Conservation (phyloP, 2,888 invertebrate genomes). For the Rugalucina vietnamica region DNA sequence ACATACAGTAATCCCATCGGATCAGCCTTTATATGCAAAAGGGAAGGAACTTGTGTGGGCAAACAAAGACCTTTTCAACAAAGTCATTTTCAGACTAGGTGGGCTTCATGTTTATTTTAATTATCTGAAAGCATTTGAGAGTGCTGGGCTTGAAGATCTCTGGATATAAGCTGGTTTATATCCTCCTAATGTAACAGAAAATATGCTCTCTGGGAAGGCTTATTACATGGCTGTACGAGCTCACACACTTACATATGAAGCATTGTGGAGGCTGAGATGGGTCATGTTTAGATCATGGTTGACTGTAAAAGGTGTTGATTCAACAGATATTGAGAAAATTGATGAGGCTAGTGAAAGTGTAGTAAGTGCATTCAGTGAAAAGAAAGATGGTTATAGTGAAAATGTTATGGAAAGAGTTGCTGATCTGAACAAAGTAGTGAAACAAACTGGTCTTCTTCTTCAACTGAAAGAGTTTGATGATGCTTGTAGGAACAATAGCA, state of each 20-base stretch:
- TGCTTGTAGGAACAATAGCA: background rate
- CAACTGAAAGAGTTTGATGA: slow-evolving; percentile 10
- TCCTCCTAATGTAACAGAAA: slow-evolving; percentile 14
- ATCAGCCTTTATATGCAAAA: slow-evolving; percentile 11
- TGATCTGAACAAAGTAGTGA: background rate
- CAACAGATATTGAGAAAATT: background rate
- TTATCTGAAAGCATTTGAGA: slow-evolving; percentile 34
- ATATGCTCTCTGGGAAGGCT: slow-evolving; percentile 25
- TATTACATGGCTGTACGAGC: too few species aligned
- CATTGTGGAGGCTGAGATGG: too few species aligned
- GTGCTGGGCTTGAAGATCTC: slow-evolving; percentile 27
- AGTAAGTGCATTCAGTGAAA: background rate
- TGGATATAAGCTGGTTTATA: slow-evolving; percentile 33
- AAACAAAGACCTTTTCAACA: background rate
- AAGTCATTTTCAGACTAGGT: background rate
- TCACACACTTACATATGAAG: too few species aligned
- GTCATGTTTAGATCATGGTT: too few species aligned
- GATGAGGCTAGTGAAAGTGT: background rate
- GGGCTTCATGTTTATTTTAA: slow-evolving; percentile 35
- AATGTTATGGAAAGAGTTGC: background rate
- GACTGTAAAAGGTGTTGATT: background rate
- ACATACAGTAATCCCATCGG: slow-evolving; percentile 39
- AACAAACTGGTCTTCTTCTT: background rate
- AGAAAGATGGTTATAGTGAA: background rate
- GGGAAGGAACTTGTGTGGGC: slow-evolving; percentile 14